These are phyloP conservation scores for Zosterops hypoxanthus DNA, from an alignment of 2,113 vertebrate species.

Conservation along the genomic window DNA sequence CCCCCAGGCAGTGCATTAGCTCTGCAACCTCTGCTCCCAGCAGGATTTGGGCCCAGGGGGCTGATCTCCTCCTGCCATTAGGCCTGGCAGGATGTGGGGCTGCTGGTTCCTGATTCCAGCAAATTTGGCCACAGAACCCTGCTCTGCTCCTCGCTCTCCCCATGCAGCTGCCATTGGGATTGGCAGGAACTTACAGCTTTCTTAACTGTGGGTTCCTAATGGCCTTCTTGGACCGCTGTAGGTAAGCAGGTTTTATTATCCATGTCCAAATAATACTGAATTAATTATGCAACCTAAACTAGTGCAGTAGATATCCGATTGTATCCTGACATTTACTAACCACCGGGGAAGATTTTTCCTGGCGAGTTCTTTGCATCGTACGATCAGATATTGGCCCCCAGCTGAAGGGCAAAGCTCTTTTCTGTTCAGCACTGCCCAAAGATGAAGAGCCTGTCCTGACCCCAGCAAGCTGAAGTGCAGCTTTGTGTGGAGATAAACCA, in stretches of 20 bases:
- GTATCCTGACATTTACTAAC: neutral
- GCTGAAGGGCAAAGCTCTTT: neutral
- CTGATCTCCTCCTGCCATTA: neutral
- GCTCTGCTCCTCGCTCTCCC: neutral
- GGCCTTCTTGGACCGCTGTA: constrained; percentile 27
- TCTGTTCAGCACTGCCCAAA: neutral
- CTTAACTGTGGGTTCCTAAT: constrained; percentile 37
- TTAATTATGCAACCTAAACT: constrained; percentile 12
- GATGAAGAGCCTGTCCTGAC: neutral
- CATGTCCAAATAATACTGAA: constrained; percentile 1
- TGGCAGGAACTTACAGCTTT: constrained; percentile 38
- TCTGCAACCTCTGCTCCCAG: neutral
- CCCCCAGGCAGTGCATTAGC: neutral
- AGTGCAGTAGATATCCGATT: neutral
- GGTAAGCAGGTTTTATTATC: constrained; percentile 34
- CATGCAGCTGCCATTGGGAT: neutral
- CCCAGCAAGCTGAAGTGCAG: neutral
- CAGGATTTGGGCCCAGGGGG: fast-evolving
- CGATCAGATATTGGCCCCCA: neutral
- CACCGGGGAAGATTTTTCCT: neutral
- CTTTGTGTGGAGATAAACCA: neutral
- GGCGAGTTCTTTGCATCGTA: fast-evolving
- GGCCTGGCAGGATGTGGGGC: neutral
- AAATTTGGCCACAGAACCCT: neutral
- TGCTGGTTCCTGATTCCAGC: neutral